Percentiles rank a stretch among this genome's conserved stretches.
Conservation (phyloP, 2,113 vertebrate species). For the Nycticryphes semicollaris region DNA sequence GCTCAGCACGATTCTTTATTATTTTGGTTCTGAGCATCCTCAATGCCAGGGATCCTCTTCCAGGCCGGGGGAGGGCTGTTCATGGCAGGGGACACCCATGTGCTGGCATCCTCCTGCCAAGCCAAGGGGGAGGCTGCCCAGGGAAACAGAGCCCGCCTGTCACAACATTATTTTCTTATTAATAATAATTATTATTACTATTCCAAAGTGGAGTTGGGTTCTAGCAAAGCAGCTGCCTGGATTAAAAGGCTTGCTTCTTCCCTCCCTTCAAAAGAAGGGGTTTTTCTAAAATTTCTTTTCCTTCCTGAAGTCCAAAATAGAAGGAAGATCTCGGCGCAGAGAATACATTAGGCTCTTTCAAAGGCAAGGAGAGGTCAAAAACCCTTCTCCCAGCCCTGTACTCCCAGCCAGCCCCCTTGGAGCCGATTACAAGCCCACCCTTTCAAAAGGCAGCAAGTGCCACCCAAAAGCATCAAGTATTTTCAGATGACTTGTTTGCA, state of each 20-base stretch:
- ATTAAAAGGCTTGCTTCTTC: background rate
- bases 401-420: background rate
- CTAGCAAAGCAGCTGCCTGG: rapidly evolving
- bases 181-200: background rate
- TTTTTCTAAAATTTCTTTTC: background rate
- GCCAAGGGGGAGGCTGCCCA: background rate
- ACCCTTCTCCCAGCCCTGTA: rapidly evolving
- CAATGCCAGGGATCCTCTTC: background rate
- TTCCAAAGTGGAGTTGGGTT: background rate
- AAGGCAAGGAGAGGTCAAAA: background rate
- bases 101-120: background rate
- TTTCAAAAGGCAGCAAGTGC: background rate
- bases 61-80: background rate
- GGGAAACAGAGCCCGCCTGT: background rate
- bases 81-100: rapidly evolving
- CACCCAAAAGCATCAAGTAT: background rate
- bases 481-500: background rate
- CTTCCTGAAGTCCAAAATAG: background rate
- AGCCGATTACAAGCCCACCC: background rate
- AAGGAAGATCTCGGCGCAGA: background rate
- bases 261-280: background rate
- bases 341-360: background rate
- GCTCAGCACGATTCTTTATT: background rate
- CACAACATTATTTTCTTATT: background rate
- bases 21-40: background rate